These are phyloP conservation scores for Ochropleura leucogaster DNA, from an alignment of 2,888 invertebrate species.

Conservation along the genomic window DNA sequence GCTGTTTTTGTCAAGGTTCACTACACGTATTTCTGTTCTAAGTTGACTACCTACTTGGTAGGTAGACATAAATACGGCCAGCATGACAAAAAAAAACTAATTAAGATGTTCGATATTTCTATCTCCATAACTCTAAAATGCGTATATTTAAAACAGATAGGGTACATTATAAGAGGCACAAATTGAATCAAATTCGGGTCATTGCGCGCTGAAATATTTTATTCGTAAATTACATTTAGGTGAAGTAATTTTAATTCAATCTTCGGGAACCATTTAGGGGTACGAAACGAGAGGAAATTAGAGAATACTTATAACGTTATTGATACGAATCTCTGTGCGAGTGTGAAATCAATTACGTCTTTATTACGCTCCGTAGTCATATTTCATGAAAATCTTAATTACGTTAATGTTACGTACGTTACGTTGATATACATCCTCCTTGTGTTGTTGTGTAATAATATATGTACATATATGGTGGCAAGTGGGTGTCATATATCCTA, in stretches of 20 bases:
- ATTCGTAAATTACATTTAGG: slow-evolving; percentile 52
- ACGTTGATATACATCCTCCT: slow-evolving; percentile 20
- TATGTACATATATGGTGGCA: not conserved
- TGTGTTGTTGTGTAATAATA: slow-evolving; percentile 3
- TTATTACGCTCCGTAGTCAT: slow-evolving; percentile 36
- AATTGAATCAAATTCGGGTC: slow-evolving; percentile 45
- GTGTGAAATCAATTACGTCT: slow-evolving; percentile 49
- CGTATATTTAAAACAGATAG: not conserved
- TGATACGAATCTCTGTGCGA: slow-evolving; percentile 41
- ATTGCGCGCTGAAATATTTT: slow-evolving; percentile 46
- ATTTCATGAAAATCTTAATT: slow-evolving; percentile 54
- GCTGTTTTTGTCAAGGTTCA: no score
- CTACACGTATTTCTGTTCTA: no score
- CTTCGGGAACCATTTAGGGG: slow-evolving; percentile 44
- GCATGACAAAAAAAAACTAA: no score
- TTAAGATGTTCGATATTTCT: not conserved
- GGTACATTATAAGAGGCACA: slow-evolving; percentile 19
- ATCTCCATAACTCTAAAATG: not conserved
- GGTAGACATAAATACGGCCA: no score
- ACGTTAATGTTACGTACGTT: slow-evolving; percentile 25
- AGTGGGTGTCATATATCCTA: slow-evolving; percentile 12
- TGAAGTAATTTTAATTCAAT: slow-evolving; percentile 55
- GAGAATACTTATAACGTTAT: slow-evolving; percentile 53
- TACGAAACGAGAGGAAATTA: slow-evolving; percentile 51
- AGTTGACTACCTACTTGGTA: no score